Conservation (phyloP, 1,140 invertebrate genomes). For the Aphidius gifuensis region DNA sequence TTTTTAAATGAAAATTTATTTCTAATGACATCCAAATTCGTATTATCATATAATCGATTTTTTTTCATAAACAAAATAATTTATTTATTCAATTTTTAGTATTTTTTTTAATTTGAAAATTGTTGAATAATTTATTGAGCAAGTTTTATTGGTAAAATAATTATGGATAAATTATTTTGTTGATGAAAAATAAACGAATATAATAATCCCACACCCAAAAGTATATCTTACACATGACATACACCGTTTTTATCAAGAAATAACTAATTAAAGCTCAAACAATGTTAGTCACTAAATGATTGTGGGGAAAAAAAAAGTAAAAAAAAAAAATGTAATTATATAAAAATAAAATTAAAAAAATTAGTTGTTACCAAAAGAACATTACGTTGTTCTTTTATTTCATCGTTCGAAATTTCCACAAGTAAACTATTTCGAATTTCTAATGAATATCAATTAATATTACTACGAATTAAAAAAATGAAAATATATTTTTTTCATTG, state of each 20-base stretch:
- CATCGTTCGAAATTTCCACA: constrained; percentile 30
- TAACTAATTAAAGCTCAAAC: constrained; percentile 58
- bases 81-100: background rate
- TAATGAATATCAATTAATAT: too few species aligned
- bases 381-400: constrained; percentile 38
- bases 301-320: constrained; percentile 49
- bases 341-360: constrained; percentile 31
- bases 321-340: constrained; percentile 14
- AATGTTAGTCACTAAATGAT: constrained; percentile 58
- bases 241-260: constrained; percentile 50
- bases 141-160: background rate
- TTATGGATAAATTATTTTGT: constrained; percentile 1
- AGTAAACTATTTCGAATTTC: background rate
- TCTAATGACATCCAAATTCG: background rate
- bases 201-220: constrained; percentile 50
- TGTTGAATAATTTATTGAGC: background rate
- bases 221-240: constrained; percentile 58
- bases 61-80: constrained; percentile 14
- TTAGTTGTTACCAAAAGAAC: constrained; percentile 37
- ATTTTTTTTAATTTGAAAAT: background rate
- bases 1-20: background rate
- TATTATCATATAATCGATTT: constrained; percentile 6
- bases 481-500: too few species aligned
- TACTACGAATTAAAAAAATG: too few species aligned
- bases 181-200: constrained; percentile 16